These are phyloP conservation scores for Luscinia luscinia DNA, from an alignment of 2,797 vertebrate genomes.

Conservation along the genomic window DNA sequence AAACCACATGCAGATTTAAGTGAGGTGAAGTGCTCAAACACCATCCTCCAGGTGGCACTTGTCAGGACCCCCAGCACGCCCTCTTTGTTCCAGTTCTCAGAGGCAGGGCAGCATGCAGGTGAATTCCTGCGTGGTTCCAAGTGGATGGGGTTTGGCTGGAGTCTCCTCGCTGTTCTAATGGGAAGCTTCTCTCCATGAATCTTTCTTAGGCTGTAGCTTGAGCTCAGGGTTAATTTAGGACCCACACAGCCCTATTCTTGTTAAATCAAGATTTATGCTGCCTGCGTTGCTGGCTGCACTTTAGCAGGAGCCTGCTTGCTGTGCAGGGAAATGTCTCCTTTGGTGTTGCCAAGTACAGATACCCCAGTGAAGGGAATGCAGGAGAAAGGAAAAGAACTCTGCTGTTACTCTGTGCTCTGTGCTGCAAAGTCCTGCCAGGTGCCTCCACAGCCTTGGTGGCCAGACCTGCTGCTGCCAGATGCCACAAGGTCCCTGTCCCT, in stretches of 20 bases:
- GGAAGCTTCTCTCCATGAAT: background rate
- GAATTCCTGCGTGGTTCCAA: background rate
- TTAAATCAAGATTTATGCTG: background rate
- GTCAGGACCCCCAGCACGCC: background rate
- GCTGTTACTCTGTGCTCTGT: background rate
- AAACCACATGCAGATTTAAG: background rate
- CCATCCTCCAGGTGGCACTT: background rate
- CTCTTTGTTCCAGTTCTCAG: background rate
- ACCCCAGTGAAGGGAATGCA: rapidly evolving
- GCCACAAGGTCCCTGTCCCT: background rate
- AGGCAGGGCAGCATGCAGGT: background rate
- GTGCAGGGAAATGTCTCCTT: background rate
- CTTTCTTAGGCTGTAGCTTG: background rate
- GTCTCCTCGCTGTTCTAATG: rapidly evolving
- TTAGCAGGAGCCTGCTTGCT: background rate
- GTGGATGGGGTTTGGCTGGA: background rate
- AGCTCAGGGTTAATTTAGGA: background rate
- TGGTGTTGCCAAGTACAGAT: rapidly evolving
- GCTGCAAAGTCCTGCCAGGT: background rate
- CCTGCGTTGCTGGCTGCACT: background rate
- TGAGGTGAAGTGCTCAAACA: background rate
- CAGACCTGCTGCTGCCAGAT: background rate
- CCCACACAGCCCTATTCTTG: background rate
- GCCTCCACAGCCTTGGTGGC: background rate
- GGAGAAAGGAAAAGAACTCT: background rate